Base-by-base conservation (phyloP, 2,113 vertebrate genomes). In the Origma solitaria region DNA sequence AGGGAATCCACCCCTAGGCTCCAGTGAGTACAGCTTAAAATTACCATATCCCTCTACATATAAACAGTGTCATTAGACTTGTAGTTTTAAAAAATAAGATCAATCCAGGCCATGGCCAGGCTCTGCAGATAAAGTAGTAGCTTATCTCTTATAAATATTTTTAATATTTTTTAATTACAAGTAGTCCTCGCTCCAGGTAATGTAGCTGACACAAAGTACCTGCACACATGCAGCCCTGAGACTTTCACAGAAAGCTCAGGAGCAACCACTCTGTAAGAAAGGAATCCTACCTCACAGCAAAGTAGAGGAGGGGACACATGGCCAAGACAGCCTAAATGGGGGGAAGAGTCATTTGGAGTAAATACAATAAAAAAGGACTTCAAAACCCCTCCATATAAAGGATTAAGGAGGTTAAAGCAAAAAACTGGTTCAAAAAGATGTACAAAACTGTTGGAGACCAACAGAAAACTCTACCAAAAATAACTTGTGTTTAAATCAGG, bases 201-300 rank as follows among this genome's bases (percentile, higher is more conserved):
- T 77, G 90, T 94, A 96, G 97, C 92, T 96, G 93, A 98, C 94
- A 94, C 90, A 86, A 94, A 93, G 96, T 98, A 98, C 96, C 97
- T 97, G 89, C 90, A 97, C 44, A 94, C 97, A 98, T 86, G 14
- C 58, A 96, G 97, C 97, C 97, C 97, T 94, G 88, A 97, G 98
- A 98, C 99, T 99, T 99, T 99, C 99, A 99, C 98, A 98, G 99
- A 99, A 99, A 99, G 99, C 98, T 97, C 95, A 94, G 98, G 88
- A 98, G 98, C 98, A 91, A 69, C 45, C 92, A 97, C 96, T 92
- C 95, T 96, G 75, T 97, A 97, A 95, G 97, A 96, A 97, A 98
- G 96, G 93, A 98, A 94, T 98, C 96, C 98, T 92, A 97, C 97
- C 96, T 97, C 97, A 96, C 94, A 96, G 96, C 89, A 95, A 98